Evolutionary conservation across 2,797 vertebrate species (phyloP).

Genomic region (Yasuhikotakia modesta): DNA sequence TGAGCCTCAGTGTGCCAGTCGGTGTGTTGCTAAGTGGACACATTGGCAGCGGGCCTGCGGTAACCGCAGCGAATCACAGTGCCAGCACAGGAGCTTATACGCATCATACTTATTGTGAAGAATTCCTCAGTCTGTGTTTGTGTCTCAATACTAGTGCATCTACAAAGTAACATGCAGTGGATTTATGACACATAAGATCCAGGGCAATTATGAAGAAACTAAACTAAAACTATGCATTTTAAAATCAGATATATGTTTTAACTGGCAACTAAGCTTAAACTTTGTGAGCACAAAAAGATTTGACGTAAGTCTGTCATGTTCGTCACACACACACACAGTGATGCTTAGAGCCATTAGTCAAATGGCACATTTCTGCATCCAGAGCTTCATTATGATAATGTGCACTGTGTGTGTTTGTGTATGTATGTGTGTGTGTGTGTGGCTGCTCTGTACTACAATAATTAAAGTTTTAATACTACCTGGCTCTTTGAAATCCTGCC

Average conservation of each 20-base stretch:
- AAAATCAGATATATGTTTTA: neutral
- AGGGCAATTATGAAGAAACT: neutral
- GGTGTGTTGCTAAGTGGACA: conserved; percentile 38
- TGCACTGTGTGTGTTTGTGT: conserved; percentile 10
- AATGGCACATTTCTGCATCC: conserved; percentile 35
- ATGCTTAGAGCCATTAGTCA: conserved; percentile 30
- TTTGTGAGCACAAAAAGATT: too few species aligned
- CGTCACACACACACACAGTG: conserved; percentile 5
- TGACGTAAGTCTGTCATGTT: too few species aligned
- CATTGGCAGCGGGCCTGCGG: conserved; percentile 11
- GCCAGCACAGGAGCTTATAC: conserved; percentile 23
- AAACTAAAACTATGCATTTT: too few species aligned
- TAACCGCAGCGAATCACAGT: conserved; percentile 29
- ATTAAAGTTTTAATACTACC: conserved; percentile 40
- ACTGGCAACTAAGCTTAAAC: too few species aligned
- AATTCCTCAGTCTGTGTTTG: conserved; percentile 8
- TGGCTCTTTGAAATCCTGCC: conserved; percentile 7
- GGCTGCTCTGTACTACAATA: conserved; percentile 27
- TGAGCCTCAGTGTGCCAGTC: conserved; percentile 10
- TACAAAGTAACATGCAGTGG: conserved; percentile 1
- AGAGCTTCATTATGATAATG: conserved; percentile 48
- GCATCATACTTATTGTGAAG: conserved; percentile 14
- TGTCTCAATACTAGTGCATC: conserved; percentile 23
- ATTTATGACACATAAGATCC: neutral
- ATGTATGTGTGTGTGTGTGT: neutral